A percentile compares a stretch with the other conserved stretches of the same genome.
phyloP scores from a whole-genome alignment of 1,140 invertebrate genomes.

The Tetramorium parvispinum region DNA sequence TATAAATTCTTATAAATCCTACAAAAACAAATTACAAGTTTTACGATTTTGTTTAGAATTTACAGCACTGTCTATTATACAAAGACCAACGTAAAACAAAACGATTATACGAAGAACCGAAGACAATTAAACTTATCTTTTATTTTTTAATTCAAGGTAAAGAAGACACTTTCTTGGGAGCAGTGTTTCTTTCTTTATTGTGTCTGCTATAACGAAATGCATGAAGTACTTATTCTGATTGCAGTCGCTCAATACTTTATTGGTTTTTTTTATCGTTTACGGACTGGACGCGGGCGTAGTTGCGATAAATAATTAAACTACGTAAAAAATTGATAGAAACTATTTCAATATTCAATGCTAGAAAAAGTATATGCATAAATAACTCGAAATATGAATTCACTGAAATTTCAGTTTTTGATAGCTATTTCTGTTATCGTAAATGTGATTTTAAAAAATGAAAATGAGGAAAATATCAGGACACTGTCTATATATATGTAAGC shows the following conservation, averaged over 20 bases:
- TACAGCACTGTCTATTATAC: not conserved
- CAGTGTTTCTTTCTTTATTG: not conserved
- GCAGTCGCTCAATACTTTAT: not conserved
- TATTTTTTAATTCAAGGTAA: not conserved
- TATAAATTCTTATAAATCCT: too few relatives aligned
- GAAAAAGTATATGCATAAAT: not conserved
- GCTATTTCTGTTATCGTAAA: not conserved
- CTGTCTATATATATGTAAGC: too few relatives aligned
- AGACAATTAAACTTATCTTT: not conserved
- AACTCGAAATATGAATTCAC: not conserved
- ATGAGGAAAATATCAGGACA: not conserved
- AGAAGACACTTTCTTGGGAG: not conserved
- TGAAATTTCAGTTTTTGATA: constrained; percentile 8
- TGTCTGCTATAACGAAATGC: not conserved
- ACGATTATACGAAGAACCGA: not conserved
- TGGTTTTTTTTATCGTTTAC: not conserved
- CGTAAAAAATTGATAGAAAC: constrained; percentile 16
- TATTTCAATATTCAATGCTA: not conserved
- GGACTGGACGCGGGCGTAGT: not conserved
- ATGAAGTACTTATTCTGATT: not conserved
- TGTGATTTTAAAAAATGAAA: not conserved
- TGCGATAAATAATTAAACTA: constrained; percentile 9
- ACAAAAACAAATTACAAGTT: too few relatives aligned
- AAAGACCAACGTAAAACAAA: not conserved
- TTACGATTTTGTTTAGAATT: too few relatives aligned